These are phyloP conservation scores for Atta cephalotes DNA, from an alignment of 1,140 invertebrate species.

Conservation along the genomic window DNA sequence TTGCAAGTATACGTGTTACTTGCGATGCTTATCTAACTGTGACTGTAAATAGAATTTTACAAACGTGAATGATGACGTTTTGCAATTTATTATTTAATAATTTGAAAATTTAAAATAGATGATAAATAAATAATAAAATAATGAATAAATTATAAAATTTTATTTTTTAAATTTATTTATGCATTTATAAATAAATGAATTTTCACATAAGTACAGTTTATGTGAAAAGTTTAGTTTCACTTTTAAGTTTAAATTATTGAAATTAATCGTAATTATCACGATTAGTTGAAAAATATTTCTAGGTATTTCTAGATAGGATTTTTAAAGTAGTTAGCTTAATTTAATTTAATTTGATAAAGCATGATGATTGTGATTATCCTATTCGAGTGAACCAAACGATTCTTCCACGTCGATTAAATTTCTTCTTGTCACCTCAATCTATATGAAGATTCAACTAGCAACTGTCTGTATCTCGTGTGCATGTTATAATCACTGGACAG, in stretches of 20 bases:
- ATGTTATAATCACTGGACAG: not conserved
- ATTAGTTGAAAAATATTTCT: not conserved
- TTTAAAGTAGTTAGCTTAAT: not conserved
- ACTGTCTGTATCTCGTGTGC: not conserved
- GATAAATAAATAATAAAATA: not conserved
- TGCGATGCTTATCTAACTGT: not conserved
- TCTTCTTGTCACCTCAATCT: not conserved
- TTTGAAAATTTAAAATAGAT: not conserved
- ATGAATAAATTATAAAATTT: not conserved
- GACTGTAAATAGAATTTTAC: not conserved
- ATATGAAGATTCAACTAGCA: not conserved
- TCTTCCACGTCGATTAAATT: slow-evolving; percentile 27
- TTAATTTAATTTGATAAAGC: not conserved
- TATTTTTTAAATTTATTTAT: not conserved
- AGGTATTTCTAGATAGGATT: no score
- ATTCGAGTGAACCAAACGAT: not conserved
- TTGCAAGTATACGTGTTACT: not conserved
- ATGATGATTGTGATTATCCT: slow-evolving; percentile 13
- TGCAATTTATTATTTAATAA: not conserved
- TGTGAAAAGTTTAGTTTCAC: no score
- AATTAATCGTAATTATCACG: not conserved
- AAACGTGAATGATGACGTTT: not conserved
- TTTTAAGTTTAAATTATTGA: not conserved
- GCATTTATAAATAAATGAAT: not conserved
- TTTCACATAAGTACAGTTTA: not conserved